Conservation (phyloP, 2,797 vertebrate genomes). For the Hozukius guyotensis region DNA sequence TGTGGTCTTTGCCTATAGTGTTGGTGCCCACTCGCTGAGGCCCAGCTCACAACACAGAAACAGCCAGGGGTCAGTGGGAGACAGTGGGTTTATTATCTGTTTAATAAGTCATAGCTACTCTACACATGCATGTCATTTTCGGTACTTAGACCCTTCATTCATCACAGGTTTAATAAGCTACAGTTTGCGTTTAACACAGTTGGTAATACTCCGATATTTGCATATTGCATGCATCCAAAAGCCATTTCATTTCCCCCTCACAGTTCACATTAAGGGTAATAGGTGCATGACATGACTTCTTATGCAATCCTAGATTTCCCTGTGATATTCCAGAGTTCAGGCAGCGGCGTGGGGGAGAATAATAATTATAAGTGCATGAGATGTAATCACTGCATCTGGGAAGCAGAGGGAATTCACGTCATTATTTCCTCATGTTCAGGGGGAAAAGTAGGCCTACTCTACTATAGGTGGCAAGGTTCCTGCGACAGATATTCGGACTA, state of each 20-base stretch:
- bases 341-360: constrained; percentile 42
- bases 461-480: constrained; percentile 68
- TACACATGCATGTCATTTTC: not conserved
- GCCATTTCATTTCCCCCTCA: constrained; percentile 46
- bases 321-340: constrained; percentile 59
- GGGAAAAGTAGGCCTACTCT: constrained; percentile 48
- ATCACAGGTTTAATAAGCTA: constrained; percentile 8
- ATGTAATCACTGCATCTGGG: constrained; percentile 72
- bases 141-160: constrained; percentile 1
- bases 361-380: constrained; percentile 76
- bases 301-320: constrained; percentile 66
- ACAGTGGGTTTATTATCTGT: constrained; percentile 17
- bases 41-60: constrained; percentile 31
- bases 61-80: constrained; percentile 34
- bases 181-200: not conserved
- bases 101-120: not conserved
- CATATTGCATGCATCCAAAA: constrained; percentile 26
- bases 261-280: constrained; percentile 62
- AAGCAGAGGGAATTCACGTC: constrained; percentile 61
- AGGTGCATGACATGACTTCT: constrained; percentile 43
- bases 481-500: constrained; percentile 80
- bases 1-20: constrained; percentile 37
- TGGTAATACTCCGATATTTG: constrained; percentile 25
- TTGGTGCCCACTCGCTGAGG: constrained; percentile 33
- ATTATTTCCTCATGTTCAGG: constrained; percentile 44